phyloP scores from a whole-genome alignment of 1,140 invertebrate genomes.

The Eumaeus atala region DNA sequence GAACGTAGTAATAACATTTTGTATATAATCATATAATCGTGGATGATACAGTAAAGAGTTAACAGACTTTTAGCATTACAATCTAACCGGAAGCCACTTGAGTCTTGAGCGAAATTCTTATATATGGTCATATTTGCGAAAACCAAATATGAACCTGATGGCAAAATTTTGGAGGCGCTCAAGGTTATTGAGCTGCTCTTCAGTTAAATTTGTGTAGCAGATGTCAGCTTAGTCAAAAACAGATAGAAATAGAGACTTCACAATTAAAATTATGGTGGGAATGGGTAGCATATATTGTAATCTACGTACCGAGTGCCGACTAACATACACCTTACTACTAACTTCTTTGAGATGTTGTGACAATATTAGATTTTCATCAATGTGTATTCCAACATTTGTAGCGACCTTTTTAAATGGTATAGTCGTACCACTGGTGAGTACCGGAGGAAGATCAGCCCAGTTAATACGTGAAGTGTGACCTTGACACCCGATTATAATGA shows the following conservation, averaged over 20 bases:
- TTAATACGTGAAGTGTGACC: not conserved
- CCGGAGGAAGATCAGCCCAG: constrained; percentile 3
- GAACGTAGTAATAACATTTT: no score
- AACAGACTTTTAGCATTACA: no score
- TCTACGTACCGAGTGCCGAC: not conserved
- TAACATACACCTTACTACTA: not conserved
- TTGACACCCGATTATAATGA: not conserved
- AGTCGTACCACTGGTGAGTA: not conserved
- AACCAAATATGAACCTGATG: no score
- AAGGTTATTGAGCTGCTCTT: no score
- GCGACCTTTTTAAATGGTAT: not conserved
- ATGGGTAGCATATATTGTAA: not conserved
- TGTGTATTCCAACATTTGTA: not conserved
- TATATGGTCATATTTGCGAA: no score
- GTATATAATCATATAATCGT: no score
- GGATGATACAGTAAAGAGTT: no score
- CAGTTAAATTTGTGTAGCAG: no score
- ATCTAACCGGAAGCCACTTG: no score
- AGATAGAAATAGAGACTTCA: not conserved
- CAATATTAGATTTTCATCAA: not conserved
- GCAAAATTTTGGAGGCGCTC: no score
- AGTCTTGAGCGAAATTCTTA: no score
- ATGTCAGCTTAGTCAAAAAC: no score
- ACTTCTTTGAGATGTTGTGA: not conserved
- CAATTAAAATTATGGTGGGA: not conserved